These are phyloP conservation scores for Ambastaia sidthimunki DNA, from an alignment of 2,797 vertebrate genomes.

Conservation along the genomic window DNA sequence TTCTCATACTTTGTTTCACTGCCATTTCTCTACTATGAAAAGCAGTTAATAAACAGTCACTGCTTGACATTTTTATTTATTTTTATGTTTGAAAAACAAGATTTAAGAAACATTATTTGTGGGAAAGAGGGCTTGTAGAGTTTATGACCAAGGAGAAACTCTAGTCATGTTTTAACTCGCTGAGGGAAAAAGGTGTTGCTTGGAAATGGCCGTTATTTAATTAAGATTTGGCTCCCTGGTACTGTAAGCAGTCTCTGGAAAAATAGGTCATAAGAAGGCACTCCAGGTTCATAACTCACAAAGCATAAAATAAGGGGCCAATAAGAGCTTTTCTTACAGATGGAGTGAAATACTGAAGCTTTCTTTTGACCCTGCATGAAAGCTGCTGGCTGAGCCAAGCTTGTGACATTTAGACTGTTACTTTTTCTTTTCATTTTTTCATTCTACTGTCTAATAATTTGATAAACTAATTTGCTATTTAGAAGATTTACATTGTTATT, in stretches of 20 bases:
- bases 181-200: neutral
- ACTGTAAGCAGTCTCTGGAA: neutral
- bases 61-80: neutral
- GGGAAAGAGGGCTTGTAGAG: no score
- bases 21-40: neutral
- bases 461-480: neutral
- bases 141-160: neutral
- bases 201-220: constrained; percentile 14
- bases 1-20: neutral
- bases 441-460: neutral
- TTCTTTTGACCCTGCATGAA: neutral
- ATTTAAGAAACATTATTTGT: neutral
- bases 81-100: neutral
- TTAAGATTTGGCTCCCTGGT: constrained; percentile 3
- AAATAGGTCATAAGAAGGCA: constrained; percentile 20
- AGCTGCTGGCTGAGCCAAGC: neutral
- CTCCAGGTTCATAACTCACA: constrained; percentile 5
- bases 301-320: neutral
- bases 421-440: neutral
- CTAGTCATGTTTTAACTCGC: neutral
- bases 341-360: neutral
- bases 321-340: neutral
- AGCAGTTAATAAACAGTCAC: neutral
- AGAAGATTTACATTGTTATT: neutral
- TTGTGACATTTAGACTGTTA: neutral